Evolutionary conservation across 2,888 invertebrate species (phyloP).

Genomic region (Monopis laevigella): DNA sequence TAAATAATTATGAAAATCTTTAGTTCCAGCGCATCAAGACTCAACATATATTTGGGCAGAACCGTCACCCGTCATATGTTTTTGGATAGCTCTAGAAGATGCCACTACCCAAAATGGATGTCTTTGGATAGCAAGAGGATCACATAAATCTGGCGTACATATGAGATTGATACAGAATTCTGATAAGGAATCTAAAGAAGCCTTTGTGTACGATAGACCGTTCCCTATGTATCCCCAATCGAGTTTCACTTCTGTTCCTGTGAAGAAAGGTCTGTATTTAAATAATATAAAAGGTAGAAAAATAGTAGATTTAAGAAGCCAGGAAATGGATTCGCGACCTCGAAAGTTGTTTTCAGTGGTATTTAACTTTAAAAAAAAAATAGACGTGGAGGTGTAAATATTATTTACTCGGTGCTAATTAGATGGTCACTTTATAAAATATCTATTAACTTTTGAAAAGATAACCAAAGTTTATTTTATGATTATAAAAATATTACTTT

Average conservation of each 20-base stretch:
- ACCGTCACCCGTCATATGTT: slow-evolving; percentile 82
- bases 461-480: no score
- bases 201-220: slow-evolving; percentile 75
- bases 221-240: slow-evolving; percentile 76
- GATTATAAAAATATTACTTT: no score
- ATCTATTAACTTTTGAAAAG: no score
- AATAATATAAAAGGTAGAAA: background rate
- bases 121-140: slow-evolving; percentile 90
- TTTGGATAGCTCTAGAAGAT: slow-evolving; percentile 97
- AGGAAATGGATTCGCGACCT: no score
- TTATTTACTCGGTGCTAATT: no score
- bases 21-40: slow-evolving; percentile 86
- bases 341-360: no score
- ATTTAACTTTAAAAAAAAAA: no score
- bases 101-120: slow-evolving; percentile 95
- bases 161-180: slow-evolving; percentile 76
- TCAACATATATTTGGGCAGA: slow-evolving; percentile 87
- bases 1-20: no score
- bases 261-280: slow-evolving; percentile 76
- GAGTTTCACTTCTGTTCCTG: slow-evolving; percentile 81
- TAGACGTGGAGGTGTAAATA: no score
- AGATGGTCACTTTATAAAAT: no score
- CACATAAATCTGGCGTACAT: slow-evolving; percentile 86
- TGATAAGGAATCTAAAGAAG: slow-evolving; percentile 66
- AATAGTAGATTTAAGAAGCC: no score